Conservation (phyloP, 2,888 invertebrate species). For the Zhuqinia jingwanae region DNA sequence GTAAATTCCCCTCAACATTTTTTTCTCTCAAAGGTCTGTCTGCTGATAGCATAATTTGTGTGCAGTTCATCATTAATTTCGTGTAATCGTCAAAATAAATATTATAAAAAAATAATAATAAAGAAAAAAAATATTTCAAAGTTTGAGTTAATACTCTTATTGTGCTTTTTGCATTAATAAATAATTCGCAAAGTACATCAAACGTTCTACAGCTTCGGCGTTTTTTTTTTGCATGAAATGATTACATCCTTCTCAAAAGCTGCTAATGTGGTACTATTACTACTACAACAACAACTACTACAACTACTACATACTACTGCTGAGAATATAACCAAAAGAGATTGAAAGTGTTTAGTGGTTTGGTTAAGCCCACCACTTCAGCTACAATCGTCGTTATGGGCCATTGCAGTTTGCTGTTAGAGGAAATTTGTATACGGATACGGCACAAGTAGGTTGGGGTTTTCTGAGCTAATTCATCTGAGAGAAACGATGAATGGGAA, state of each 20-base stretch:
- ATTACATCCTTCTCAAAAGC: neutral
- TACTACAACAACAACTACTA: neutral
- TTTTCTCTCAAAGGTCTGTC: too few relatives aligned
- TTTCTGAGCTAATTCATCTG: constrained; percentile 63
- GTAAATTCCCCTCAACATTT: neutral
- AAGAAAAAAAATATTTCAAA: neutral
- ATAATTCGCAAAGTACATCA: constrained; percentile 34
- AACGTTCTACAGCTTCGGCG: neutral
- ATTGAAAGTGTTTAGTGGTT: constrained; percentile 60
- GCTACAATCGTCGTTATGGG: constrained; percentile 55
- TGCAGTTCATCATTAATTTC: too few relatives aligned
- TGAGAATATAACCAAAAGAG: neutral
- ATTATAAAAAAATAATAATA: too few relatives aligned
- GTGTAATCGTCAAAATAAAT: too few relatives aligned
- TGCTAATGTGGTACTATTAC: neutral
- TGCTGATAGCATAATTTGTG: too few relatives aligned
- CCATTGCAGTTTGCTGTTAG: constrained; percentile 65
- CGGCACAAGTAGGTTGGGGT: constrained; percentile 70
- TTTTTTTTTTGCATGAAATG: constrained; percentile 2
- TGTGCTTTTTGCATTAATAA: constrained; percentile 10
- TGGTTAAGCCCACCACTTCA: constrained; percentile 22
- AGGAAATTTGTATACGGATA: constrained; percentile 67
- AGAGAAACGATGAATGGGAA: constrained; percentile 62
- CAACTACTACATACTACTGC: neutral
- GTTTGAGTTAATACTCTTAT: neutral